Conservation (phyloP, 2,113 vertebrate genomes). For the Percopsis transmontana region DNA sequence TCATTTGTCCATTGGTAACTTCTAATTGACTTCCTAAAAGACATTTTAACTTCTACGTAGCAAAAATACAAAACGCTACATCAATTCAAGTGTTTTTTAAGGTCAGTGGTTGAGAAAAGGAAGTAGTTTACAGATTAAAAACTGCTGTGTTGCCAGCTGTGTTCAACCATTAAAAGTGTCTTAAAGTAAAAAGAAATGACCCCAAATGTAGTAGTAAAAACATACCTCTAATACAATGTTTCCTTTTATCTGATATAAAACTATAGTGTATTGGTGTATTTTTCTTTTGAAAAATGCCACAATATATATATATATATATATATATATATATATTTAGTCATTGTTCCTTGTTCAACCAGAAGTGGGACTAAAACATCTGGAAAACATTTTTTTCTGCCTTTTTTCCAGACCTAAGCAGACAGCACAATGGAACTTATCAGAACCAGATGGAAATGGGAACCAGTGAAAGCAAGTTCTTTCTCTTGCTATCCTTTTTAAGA, state of each 20-base stretch:
- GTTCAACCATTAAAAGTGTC: slow-evolving; percentile 56
- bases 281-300: slow-evolving; percentile 51
- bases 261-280: slow-evolving; percentile 56
- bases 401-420: slow-evolving; percentile 75
- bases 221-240: slow-evolving; percentile 19
- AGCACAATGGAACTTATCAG: slow-evolving; percentile 76
- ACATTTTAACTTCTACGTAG: background rate
- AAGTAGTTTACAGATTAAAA: slow-evolving; percentile 34
- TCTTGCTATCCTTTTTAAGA: slow-evolving; percentile 48
- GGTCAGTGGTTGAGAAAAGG: background rate
- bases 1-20: too few relatives aligned
- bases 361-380: slow-evolving; percentile 81
- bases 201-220: slow-evolving; percentile 32
- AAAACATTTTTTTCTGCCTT: slow-evolving; percentile 75
- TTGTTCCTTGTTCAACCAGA: slow-evolving; percentile 59
- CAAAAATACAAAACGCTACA: background rate
- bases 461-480: slow-evolving; percentile 55
- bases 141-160: slow-evolving; percentile 59
- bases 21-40: background rate
- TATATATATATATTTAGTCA: slow-evolving; percentile 18
- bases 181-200: slow-evolving; percentile 60
- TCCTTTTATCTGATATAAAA: slow-evolving; percentile 42
- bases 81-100: background rate
- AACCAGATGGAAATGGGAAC: slow-evolving; percentile 75
- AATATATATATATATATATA: slow-evolving; percentile 50